Percentiles rank a stretch among this genome's conserved stretches.
phyloP scores from a whole-genome alignment of 2,113 vertebrate species.

The Protomyctophum bolini region DNA sequence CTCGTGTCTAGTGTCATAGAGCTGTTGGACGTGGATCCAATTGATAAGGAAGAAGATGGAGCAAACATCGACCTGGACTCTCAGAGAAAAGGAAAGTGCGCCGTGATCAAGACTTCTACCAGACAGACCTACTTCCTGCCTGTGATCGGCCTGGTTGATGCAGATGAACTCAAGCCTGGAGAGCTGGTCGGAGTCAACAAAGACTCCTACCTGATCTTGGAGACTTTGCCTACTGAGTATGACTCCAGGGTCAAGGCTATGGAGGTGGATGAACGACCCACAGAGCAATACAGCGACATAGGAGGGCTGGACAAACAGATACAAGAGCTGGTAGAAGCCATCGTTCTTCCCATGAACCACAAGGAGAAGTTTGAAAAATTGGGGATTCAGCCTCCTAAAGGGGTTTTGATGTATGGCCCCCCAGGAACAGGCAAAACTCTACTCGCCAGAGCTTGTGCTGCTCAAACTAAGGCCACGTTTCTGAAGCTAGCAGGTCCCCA shows the following conservation, averaged over 20 bases:
- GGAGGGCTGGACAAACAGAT: constrained; percentile 98
- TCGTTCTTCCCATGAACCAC: constrained; percentile 98
- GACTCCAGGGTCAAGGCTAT: constrained; percentile 98
- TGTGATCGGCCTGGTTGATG: constrained; percentile 97
- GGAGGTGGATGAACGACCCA: constrained; percentile 98
- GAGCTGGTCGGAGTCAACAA: constrained; percentile 99
- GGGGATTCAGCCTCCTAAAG: constrained; percentile 98
- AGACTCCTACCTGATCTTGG: constrained; percentile 98
- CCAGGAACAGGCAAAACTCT: constrained; percentile 97
- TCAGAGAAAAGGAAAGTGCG: constrained; percentile 98
- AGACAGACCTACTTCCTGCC: constrained; percentile 98
- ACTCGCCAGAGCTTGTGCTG: constrained; percentile 94
- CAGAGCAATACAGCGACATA: constrained; percentile 98
- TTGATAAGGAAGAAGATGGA: constrained; percentile 98
- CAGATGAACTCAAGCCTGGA: constrained; percentile 97
- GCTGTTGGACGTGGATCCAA: constrained; percentile 96
- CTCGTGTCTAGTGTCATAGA: constrained; percentile 98
- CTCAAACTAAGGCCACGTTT: constrained; percentile 98
- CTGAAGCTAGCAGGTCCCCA: constrained; percentile 97
- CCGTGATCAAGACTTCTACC: constrained; percentile 98
- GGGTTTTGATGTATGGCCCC: constrained; percentile 97
- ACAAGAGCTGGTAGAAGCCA: constrained; percentile 98
- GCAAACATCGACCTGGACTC: constrained; percentile 98
- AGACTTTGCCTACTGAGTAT: constrained; percentile 97
- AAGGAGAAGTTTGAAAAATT: constrained; percentile 99